Conservation (phyloP, 2,888 invertebrate species). For the Julus scandinavius region DNA sequence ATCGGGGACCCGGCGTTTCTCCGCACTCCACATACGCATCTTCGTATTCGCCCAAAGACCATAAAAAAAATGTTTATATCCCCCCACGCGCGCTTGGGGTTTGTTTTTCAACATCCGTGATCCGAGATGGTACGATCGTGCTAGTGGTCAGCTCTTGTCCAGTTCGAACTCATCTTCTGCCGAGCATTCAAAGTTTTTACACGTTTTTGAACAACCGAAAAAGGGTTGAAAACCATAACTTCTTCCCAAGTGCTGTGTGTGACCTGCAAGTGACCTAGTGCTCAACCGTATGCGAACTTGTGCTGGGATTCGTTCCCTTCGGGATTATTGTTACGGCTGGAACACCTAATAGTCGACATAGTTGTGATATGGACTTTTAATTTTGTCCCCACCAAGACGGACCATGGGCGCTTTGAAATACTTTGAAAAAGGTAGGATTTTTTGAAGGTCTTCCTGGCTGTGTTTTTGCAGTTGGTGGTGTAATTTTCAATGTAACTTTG, state of each 20-base stretch:
- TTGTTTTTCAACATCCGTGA: slow-evolving; percentile 34
- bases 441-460: too few relatives aligned
- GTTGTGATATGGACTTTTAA: neutral
- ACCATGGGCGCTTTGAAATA: neutral
- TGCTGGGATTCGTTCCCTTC: neutral
- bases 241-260: neutral
- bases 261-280: neutral
- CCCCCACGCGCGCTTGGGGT: slow-evolving; percentile 15
- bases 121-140: neutral
- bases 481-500: too few relatives aligned
- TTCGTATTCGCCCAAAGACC: slow-evolving; percentile 31
- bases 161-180: neutral
- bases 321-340: neutral
- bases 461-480: too few relatives aligned
- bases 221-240: neutral
- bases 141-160: neutral
- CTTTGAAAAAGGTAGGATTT: neutral
- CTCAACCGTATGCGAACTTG: neutral
- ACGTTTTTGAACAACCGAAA: neutral
- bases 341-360: neutral
- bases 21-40: neutral
- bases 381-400: neutral
- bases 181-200: neutral
- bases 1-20: neutral
- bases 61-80: slow-evolving; percentile 15